phyloP scores from a whole-genome alignment of 2,113 vertebrate species.

The Leptocoma aspasia region DNA sequence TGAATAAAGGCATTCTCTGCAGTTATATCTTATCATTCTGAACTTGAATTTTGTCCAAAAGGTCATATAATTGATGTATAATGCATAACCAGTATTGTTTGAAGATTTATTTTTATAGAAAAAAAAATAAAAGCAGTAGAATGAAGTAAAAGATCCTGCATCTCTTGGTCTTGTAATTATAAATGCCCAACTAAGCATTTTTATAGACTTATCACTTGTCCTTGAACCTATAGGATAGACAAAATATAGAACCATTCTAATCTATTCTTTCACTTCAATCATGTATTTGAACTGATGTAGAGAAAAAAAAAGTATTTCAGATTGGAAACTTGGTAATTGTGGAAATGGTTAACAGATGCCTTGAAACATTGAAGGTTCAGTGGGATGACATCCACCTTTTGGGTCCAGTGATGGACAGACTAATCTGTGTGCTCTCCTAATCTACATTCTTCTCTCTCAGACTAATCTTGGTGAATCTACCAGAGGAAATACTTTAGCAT shows the following conservation, averaged over 20 bases:
- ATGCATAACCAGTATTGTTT: not conserved
- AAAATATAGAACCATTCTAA: not conserved
- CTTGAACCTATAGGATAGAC: not conserved
- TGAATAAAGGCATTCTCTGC: not conserved
- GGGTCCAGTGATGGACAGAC: not conserved
- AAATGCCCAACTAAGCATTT: not conserved
- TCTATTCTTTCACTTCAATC: not conserved
- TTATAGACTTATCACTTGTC: not conserved
- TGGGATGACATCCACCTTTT: not conserved
- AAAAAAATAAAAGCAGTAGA: not conserved
- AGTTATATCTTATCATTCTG: not conserved
- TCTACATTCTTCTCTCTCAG: not conserved
- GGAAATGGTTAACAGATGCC: not conserved
- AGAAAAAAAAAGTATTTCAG: not conserved
- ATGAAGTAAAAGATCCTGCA: not conserved
- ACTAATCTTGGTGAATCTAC: not conserved
- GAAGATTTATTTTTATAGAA: not conserved
- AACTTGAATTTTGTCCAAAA: not conserved
- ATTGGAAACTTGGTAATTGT: not conserved
- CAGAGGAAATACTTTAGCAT: not conserved
- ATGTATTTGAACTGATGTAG: not conserved
- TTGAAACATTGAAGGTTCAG: not conserved
- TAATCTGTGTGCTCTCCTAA: not conserved
- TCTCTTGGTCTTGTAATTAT: not conserved
- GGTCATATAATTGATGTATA: accelerated